A percentile compares a stretch with the other conserved stretches of the same genome.
These are phyloP conservation scores for Apeira syringaria DNA, from an alignment of 2,888 invertebrate species.

Conservation along the genomic window DNA sequence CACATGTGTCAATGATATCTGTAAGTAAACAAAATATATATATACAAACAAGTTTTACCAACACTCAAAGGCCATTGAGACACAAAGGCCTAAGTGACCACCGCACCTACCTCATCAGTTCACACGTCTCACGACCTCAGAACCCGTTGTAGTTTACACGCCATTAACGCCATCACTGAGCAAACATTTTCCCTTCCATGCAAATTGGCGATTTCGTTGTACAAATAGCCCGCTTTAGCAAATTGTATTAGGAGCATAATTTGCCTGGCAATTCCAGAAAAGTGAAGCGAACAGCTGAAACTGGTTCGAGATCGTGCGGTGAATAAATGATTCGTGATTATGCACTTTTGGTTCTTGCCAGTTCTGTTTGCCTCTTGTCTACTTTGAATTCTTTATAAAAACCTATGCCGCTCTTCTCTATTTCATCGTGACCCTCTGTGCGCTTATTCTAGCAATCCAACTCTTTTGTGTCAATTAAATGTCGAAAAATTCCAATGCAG, in stretches of 20 bases:
- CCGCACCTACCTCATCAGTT: constrained; percentile 1
- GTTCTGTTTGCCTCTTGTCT: not conserved
- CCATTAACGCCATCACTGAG: constrained; percentile 13
- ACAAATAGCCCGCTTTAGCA: constrained; percentile 5
- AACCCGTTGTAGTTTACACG: constrained; percentile 32
- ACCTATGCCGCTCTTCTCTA: too few relatives aligned
- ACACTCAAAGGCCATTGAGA: not conserved
- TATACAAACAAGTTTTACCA: too few relatives aligned
- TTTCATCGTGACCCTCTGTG: too few relatives aligned
- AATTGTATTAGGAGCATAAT: constrained; percentile 16
- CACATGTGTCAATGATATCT: too few relatives aligned
- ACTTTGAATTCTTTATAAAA: too few relatives aligned
- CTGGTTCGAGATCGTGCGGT: constrained; percentile 14
- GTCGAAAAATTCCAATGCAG: too few relatives aligned
- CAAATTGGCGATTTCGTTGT: constrained; percentile 6
- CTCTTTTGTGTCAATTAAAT: too few relatives aligned
- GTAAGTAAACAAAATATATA: too few relatives aligned
- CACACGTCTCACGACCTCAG: constrained; percentile 3
- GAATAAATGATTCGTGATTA: constrained; percentile 14
- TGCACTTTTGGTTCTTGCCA: constrained; percentile 8
- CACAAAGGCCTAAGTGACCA: not conserved
- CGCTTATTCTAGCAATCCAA: too few relatives aligned
- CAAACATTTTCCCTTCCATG: constrained; percentile 7
- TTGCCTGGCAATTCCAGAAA: constrained; percentile 6
- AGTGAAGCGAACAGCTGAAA: constrained; percentile 9